Evolutionary conservation across 2,113 vertebrate genomes (phyloP), one percentile per base, ranked within the genome.

Genomic region (Lycaon pictus): DNA sequence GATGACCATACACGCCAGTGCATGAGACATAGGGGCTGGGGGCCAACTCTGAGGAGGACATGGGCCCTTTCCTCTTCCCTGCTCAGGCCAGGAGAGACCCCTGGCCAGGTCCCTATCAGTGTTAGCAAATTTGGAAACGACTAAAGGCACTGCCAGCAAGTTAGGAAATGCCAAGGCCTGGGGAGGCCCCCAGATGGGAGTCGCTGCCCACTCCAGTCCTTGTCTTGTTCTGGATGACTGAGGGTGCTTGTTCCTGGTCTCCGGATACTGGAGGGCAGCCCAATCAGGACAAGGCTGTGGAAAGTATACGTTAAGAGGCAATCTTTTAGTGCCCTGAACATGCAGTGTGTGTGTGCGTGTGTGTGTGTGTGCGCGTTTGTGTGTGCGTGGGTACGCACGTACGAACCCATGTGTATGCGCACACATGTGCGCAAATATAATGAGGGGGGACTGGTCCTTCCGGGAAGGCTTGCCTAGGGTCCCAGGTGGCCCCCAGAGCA

Each of bases 1-100:
- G 25, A 87, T 92, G 95, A 97, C 96, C 90, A 2, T 29, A 35
- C 63, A 63, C 97, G 96, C 96, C 97, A 98, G 97, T 98, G 98
- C 94, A 90, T 97, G 95, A 98, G 97, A 98, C 94, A 85, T 72
- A 43, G 92, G 80, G 62, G 23, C 29, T 29, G 22, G 80, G 48
- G 51, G 32, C 37, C 37, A 16, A 27, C 19, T 32, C 29, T 2
- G 27, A 94, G 79, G 89, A 88, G 20, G 22, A 58, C 16, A 0
- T 37, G 53, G 79, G 86, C 60, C 67, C 85, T 53, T 72, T 88
- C 55, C 90, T 86, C 87, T 80, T 77, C 85, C 93, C 93, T 83
- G 89, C 20, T 56, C 16, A 85, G 65, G 86, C 77, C 82, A 63
- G 83, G 80, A 84, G 84, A 90, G 60, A 92, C 60, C 92, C 89